These are phyloP conservation scores for Sericinus montela DNA, from an alignment of 2,888 invertebrate genomes.

Conservation along the genomic window DNA sequence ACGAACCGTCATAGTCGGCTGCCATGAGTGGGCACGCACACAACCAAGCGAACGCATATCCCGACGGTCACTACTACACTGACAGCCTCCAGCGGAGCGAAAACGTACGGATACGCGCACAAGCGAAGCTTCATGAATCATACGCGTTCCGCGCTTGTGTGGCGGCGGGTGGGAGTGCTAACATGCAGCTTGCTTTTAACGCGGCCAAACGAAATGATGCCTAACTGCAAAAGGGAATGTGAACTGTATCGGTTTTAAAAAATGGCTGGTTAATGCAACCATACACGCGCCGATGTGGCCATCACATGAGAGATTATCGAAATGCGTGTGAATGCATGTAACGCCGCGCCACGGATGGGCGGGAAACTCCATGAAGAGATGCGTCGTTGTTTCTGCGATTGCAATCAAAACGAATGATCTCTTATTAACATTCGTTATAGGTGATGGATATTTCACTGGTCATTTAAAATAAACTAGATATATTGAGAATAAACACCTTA, in stretches of 20 bases:
- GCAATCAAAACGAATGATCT: constrained; percentile 38
- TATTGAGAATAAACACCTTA: too few relatives aligned
- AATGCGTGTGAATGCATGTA: constrained; percentile 75
- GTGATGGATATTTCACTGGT: background rate
- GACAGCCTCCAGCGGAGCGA: constrained; percentile 69
- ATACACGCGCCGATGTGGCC: constrained; percentile 62
- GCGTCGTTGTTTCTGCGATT: constrained; percentile 45
- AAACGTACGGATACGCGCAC: constrained; percentile 60
- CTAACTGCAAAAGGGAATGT: constrained; percentile 64
- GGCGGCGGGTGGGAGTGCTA: constrained; percentile 76
- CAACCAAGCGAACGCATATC: constrained; percentile 59
- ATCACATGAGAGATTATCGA: constrained; percentile 73
- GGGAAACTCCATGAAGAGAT: constrained; percentile 59
- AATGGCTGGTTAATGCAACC: constrained; percentile 61
- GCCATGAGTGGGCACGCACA: constrained; percentile 76
- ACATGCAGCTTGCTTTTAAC: constrained; percentile 76
- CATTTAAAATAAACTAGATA: constrained; percentile 2
- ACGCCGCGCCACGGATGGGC: constrained; percentile 62
- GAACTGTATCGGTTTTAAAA: constrained; percentile 67
- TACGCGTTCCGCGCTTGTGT: constrained; percentile 65
- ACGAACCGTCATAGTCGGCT: constrained; percentile 80
- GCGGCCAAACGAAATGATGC: constrained; percentile 75
- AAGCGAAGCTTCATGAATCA: constrained; percentile 58
- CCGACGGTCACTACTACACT: constrained; percentile 71
- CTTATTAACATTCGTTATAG: constrained; percentile 30